phyloP scores from a whole-genome alignment of 2,113 vertebrate species.

The Nesogale talazaci region DNA sequence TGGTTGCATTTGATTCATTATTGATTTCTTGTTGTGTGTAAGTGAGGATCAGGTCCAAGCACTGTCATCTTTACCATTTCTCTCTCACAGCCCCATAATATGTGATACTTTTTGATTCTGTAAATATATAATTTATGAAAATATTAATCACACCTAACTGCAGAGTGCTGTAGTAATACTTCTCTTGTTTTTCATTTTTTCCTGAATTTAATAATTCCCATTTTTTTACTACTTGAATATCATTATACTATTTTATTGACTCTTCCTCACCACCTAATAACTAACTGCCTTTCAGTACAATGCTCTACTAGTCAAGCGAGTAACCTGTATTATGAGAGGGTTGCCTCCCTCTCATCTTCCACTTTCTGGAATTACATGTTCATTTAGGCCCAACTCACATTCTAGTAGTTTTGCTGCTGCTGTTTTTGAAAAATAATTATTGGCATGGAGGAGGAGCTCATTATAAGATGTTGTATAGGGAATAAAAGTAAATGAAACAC shows the following conservation, averaged over 20 bases:
- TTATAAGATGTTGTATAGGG: no score
- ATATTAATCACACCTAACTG: conserved; percentile 22
- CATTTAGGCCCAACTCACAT: conserved; percentile 28
- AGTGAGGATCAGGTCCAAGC: not conserved
- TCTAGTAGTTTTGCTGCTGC: not conserved
- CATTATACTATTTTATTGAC: not conserved
- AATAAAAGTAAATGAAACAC: no score
- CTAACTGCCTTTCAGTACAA: not conserved
- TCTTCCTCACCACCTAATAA: not conserved
- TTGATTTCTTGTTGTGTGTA: not conserved
- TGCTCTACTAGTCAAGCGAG: not conserved
- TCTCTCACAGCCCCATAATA: conserved; percentile 6
- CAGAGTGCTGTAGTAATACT: not conserved
- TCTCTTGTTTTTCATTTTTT: not conserved
- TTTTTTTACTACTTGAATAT: not conserved
- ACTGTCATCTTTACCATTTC: not conserved
- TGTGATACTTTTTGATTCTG: not conserved
- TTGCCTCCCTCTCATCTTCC: not conserved
- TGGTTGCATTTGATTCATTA: not conserved
- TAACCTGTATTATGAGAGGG: not conserved
- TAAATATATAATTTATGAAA: not conserved
- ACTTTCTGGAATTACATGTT: not conserved
- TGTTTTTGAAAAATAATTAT: no score
- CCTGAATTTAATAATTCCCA: conserved; percentile 1
- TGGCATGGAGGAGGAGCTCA: no score